A percentile compares a stretch with the other conserved stretches of the same genome.
phyloP scores from a whole-genome alignment of 2,113 vertebrate genomes.

The Alligator sinensis region DNA sequence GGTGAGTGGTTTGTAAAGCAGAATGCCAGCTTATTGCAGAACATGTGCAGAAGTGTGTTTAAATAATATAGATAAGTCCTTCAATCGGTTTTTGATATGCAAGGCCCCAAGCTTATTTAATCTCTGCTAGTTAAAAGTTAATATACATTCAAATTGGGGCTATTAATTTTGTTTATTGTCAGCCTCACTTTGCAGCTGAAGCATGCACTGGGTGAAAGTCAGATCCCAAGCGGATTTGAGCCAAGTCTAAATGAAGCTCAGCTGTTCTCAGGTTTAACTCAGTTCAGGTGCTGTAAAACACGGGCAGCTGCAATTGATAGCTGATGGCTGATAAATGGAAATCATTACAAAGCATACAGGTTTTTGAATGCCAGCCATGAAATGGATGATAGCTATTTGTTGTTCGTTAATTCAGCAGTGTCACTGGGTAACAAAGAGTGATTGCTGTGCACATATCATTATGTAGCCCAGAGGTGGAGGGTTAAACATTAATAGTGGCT shows the following conservation, averaged over 20 bases:
- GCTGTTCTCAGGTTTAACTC: not conserved
- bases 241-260: not conserved
- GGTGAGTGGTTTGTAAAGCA: slow-evolving; percentile 1
- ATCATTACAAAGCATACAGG: not conserved
- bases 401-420: not conserved
- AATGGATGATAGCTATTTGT: not conserved
- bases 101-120: slow-evolving; percentile 25
- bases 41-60: slow-evolving; percentile 30
- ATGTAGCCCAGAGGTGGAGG: not conserved
- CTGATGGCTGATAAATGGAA: slow-evolving; percentile 23
- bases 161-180: not conserved
- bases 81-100: not conserved
- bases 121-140: slow-evolving; percentile 39
- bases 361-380: not conserved
- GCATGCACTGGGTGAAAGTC: not conserved
- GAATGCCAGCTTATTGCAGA: not conserved
- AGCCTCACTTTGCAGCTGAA: not conserved
- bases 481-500: not conserved
- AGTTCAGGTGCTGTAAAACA: not conserved
- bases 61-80: not conserved
- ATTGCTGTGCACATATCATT: not conserved
- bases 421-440: slow-evolving; percentile 33
- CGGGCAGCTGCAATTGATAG: slow-evolving; percentile 37
- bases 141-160: slow-evolving; percentile 1
- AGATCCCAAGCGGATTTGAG: not conserved